Evolutionary conservation across 2,888 invertebrate species (phyloP).

Genomic region (Teinopalpus imperialis): DNA sequence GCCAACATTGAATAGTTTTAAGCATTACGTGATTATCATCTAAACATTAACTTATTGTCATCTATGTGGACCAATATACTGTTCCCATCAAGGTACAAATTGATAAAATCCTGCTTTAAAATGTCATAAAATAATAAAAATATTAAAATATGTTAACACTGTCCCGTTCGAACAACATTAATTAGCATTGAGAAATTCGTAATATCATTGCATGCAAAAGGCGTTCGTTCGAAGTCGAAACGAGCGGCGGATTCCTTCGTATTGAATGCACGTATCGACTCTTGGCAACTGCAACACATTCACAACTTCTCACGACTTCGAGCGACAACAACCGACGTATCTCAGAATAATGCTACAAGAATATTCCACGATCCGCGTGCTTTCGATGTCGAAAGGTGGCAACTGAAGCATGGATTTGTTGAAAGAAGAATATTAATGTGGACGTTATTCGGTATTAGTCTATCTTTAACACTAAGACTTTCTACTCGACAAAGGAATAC

Average conservation of each 20-base stretch:
- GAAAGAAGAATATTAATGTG: background rate
- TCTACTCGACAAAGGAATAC: too few species aligned
- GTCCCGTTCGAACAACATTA: too few species aligned
- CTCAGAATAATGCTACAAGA: constrained; percentile 36
- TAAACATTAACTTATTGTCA: too few species aligned
- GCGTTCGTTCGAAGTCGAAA: constrained; percentile 30
- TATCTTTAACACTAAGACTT: too few species aligned
- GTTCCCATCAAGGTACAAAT: too few species aligned
- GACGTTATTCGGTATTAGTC: background rate
- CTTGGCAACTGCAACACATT: constrained; percentile 30
- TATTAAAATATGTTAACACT: too few species aligned
- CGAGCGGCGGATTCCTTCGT: constrained; percentile 26
- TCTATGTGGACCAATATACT: too few species aligned
- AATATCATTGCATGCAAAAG: constrained; percentile 27
- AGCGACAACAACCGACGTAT: constrained; percentile 16
- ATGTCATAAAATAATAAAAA: too few species aligned
- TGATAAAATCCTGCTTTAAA: too few species aligned
- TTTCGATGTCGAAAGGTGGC: constrained; percentile 14
- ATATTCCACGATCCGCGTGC: constrained; percentile 30
- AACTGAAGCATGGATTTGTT: background rate
- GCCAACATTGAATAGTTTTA: too few species aligned
- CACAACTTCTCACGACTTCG: constrained; percentile 30
- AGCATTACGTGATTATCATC: too few species aligned
- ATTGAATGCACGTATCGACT: constrained; percentile 27
- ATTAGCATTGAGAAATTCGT: constrained; percentile 28